A percentile compares a stretch with the other conserved stretches of the same genome.
phyloP scores from a whole-genome alignment of 2,888 invertebrate genomes.

The Polydrusus tereticollis region DNA sequence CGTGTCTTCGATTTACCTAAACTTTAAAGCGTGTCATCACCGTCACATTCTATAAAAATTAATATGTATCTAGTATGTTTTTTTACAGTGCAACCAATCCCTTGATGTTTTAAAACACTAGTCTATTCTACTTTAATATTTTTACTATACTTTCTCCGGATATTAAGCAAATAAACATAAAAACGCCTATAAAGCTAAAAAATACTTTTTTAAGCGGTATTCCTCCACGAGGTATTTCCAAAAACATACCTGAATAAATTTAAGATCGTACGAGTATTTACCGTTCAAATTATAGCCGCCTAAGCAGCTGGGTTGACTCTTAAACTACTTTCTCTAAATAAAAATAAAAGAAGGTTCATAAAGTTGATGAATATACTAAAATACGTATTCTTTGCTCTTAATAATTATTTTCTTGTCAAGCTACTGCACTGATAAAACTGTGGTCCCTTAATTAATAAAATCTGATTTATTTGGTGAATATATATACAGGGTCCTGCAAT shows the following conservation, averaged over 20 bases:
- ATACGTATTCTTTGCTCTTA: too few species aligned
- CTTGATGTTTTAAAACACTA: neutral
- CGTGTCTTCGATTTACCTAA: neutral
- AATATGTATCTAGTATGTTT: too few species aligned
- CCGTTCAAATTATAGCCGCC: neutral
- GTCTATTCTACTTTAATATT: neutral
- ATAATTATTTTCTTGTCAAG: too few species aligned
- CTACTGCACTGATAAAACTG: too few species aligned
- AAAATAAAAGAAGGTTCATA: neutral
- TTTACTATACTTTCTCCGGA: neutral
- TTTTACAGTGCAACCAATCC: too few species aligned
- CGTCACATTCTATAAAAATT: neutral
- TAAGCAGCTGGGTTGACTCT: neutral
- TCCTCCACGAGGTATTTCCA: neutral
- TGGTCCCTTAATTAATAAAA: too few species aligned
- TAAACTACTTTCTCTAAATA: conserved; percentile 31
- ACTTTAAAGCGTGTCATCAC: too few species aligned
- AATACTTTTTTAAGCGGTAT: neutral
- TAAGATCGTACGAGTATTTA: neutral
- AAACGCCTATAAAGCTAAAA: neutral
- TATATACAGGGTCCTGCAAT: too few species aligned
- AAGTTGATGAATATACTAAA: neutral
- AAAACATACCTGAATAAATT: neutral
- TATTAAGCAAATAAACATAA: neutral
- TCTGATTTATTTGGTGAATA: too few species aligned